Conservation (phyloP, 2,797 vertebrate genomes). For the Ambastaia sidthimunki region DNA sequence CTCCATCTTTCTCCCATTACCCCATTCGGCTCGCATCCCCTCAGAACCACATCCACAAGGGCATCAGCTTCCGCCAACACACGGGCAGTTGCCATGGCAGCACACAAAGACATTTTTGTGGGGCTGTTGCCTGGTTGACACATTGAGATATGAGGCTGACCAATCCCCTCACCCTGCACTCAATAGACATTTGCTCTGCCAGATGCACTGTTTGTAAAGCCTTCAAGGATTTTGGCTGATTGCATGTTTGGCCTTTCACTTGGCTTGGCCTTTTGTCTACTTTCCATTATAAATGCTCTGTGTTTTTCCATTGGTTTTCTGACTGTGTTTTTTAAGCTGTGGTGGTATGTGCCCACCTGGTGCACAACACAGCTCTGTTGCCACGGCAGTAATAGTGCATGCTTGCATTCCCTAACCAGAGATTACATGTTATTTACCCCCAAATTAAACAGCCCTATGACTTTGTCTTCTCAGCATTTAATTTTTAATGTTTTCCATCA, state of each 20-base stretch:
- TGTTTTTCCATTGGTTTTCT: not conserved
- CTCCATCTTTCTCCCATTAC: conserved; percentile 73
- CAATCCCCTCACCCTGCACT: conserved; percentile 54
- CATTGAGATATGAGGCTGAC: conserved; percentile 75
- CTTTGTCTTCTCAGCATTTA: not conserved
- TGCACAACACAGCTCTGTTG: not conserved
- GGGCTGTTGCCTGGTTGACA: conserved; percentile 81
- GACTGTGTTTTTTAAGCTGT: conserved; percentile 7
- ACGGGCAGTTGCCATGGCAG: conserved; percentile 87
- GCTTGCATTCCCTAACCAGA: not conserved
- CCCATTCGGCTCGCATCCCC: conserved; percentile 59
- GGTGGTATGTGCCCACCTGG: not conserved
- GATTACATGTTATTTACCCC: not conserved
- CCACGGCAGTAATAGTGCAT: not conserved
- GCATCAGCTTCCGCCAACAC: conserved; percentile 92
- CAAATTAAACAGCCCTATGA: not conserved
- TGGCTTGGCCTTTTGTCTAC: conserved; percentile 37
- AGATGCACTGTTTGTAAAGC: conserved; percentile 70
- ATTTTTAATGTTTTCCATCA: not conserved
- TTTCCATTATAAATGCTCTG: conserved; percentile 37
- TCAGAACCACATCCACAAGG: conserved; percentile 82
- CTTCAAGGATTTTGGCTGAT: conserved; percentile 60
- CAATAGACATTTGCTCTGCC: conserved; percentile 69
- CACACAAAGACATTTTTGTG: conserved; percentile 84
- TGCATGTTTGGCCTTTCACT: conserved; percentile 58